A percentile compares a stretch with the other conserved stretches of the same genome.
Conservation (phyloP, 2,888 invertebrate species). For the Scaptodrosophila latifasciaeformis region DNA sequence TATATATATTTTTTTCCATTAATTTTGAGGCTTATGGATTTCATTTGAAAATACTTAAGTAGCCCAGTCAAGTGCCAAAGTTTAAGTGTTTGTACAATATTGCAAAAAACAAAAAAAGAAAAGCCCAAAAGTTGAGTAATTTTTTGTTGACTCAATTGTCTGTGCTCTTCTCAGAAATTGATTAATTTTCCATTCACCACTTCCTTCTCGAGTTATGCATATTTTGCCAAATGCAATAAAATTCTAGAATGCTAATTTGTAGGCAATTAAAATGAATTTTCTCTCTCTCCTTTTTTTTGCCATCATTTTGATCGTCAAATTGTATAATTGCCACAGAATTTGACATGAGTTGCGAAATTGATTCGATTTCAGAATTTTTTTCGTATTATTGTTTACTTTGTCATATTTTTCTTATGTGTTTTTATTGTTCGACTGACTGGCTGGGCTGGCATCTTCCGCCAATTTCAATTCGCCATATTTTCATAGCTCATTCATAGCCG, state of each 20-base stretch:
- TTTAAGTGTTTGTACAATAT: conserved; percentile 49
- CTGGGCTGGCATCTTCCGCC: conserved; percentile 3
- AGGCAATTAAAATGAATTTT: conserved; percentile 60
- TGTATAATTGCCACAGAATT: neutral
- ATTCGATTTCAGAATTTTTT: conserved; percentile 38
- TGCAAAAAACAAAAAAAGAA: conserved; percentile 42
- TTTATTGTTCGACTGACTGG: conserved; percentile 37
- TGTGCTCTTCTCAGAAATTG: too few relatives aligned
- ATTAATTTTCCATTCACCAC: neutral
- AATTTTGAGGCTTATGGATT: conserved; percentile 9
- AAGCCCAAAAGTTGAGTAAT: too few relatives aligned
- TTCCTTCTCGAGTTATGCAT: conserved; percentile 4
- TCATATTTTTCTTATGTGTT: conserved; percentile 53
- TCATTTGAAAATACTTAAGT: conserved; percentile 65
- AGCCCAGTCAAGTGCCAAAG: conserved; percentile 56
- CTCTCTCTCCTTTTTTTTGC: conserved; percentile 12
- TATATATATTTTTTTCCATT: neutral
- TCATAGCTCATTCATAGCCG: conserved; percentile 17
- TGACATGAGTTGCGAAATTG: conserved; percentile 11
- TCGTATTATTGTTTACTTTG: conserved; percentile 59
- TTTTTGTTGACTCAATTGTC: too few relatives aligned
- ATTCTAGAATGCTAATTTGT: conserved; percentile 64
- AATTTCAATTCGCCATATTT: conserved; percentile 12
- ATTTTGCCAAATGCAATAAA: conserved; percentile 50
- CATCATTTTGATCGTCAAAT: conserved; percentile 41